These are phyloP conservation scores for Prolemur simus DNA, from an alignment of 2,113 vertebrate species.

Conservation along the genomic window DNA sequence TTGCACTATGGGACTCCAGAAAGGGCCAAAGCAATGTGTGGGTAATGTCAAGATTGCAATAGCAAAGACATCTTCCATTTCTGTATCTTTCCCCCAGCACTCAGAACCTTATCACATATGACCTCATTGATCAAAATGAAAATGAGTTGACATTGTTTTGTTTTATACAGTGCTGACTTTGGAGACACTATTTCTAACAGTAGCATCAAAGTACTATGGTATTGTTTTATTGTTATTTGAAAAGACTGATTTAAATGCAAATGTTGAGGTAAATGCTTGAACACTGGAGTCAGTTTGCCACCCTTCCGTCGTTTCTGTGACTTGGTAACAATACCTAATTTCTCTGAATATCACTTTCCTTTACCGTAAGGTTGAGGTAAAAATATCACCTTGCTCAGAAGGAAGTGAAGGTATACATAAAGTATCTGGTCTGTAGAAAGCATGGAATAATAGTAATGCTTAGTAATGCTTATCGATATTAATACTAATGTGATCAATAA, in stretches of 20 bases:
- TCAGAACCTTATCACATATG: neutral
- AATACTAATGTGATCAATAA: neutral
- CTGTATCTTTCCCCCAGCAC: rapidly evolving
- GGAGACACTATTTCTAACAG: neutral
- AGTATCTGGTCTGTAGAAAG: neutral
- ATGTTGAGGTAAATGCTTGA: neutral
- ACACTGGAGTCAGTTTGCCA: neutral
- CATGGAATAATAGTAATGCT: neutral
- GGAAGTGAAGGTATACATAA: neutral
- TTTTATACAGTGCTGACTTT: neutral
- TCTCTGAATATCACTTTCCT: neutral
- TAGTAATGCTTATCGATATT: neutral
- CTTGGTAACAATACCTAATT: neutral
- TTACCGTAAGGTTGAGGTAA: neutral
- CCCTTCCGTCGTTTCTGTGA: neutral
- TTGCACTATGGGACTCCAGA: neutral
- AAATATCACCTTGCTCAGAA: neutral
- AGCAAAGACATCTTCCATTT: neutral
- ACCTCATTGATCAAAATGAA: neutral
- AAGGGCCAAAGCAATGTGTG: neutral
- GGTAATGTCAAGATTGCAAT: neutral
- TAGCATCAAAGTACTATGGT: neutral
- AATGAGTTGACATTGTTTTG: neutral
- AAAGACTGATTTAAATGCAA: neutral
- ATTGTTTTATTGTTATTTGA: neutral